Percentiles rank a stretch among this genome's conserved stretches.
Evolutionary conservation across 2,113 vertebrate genomes (phyloP).

Genomic region (Pseudonaja textilis): DNA sequence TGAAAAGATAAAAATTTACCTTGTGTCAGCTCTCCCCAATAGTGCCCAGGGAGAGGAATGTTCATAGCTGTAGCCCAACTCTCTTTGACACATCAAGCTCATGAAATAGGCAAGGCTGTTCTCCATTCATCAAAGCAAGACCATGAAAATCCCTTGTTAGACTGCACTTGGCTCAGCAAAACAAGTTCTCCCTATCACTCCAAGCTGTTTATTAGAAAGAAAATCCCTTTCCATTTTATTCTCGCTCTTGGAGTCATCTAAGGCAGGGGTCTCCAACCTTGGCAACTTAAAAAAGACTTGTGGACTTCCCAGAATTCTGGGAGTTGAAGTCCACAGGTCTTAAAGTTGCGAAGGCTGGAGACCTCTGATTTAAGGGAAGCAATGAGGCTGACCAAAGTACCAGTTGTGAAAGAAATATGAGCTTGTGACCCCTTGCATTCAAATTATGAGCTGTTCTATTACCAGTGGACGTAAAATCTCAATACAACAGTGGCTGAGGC

Average conservation of each 20-base stretch:
- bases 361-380: background rate
- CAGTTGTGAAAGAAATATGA: too few species aligned
- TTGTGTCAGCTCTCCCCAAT: background rate
- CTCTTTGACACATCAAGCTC: background rate
- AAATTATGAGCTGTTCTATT: too few species aligned
- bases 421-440: too few species aligned
- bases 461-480: too few species aligned
- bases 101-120: too few species aligned
- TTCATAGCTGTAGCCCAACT: background rate
- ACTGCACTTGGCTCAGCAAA: background rate
- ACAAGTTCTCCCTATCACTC: background rate
- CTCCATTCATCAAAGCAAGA: background rate
- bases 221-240: too few species aligned
- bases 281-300: too few species aligned
- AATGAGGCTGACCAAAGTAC: background rate
- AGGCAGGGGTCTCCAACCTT: background rate
- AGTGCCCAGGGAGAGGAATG: background rate
- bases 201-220: background rate
- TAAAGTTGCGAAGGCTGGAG: too few species aligned
- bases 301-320: too few species aligned
- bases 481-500: too few species aligned
- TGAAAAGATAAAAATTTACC: background rate
- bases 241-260: background rate
- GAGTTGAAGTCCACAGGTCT: too few species aligned
- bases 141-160: background rate